Evolutionary conservation across 2,113 vertebrate genomes (phyloP).

Genomic region (Heterochromis multidens): DNA sequence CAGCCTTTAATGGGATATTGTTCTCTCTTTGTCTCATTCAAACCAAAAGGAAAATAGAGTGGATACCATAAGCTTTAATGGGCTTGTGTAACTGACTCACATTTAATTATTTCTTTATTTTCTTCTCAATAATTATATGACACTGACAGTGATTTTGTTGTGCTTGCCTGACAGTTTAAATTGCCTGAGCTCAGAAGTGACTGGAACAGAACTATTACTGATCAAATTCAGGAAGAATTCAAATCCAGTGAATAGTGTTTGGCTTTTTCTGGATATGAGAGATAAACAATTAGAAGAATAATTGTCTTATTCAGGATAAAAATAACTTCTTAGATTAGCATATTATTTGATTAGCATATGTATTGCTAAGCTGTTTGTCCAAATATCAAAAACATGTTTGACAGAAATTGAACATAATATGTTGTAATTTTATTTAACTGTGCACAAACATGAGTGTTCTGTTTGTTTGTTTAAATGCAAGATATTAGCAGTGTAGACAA

Average conservation of each 20-base stretch:
- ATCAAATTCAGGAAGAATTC: background rate
- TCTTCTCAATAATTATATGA: conserved; percentile 61
- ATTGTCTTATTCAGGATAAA: background rate
- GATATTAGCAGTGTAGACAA: background rate
- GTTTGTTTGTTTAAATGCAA: background rate
- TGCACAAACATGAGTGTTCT: background rate
- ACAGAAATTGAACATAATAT: too few relatives aligned
- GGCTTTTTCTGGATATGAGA: background rate
- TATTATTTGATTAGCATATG: background rate
- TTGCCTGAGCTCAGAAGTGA: conserved; percentile 15
- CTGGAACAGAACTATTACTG: conserved; percentile 11
- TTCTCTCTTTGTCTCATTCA: conserved; percentile 71
- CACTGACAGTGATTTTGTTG: conserved; percentile 50
- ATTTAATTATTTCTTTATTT: conserved; percentile 68
- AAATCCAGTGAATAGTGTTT: background rate
- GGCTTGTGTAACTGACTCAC: conserved; percentile 73
- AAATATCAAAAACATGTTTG: background rate
- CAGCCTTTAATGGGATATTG: conserved; percentile 77
- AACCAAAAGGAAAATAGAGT: conserved; percentile 75
- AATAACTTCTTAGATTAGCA: background rate
- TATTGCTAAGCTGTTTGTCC: background rate
- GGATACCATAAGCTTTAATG: conserved; percentile 74
- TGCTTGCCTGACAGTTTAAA: conserved; percentile 48
- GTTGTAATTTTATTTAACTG: background rate
- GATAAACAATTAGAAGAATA: background rate